Conservation (phyloP, 2,113 vertebrate genomes). For the Recurvirostra avosetta region DNA sequence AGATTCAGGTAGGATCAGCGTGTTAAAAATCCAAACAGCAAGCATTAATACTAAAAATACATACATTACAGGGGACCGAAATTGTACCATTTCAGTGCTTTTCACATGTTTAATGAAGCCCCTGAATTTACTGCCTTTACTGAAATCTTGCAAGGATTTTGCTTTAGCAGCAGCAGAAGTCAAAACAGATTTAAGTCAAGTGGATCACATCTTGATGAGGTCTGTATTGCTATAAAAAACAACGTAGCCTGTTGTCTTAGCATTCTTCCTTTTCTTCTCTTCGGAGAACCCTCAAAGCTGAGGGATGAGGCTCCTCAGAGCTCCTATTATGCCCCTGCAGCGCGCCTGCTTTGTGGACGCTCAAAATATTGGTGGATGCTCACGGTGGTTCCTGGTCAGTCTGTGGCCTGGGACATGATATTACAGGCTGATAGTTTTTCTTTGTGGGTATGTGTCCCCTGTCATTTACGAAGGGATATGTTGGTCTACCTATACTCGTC, state of each 20-base stretch:
- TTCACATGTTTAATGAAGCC: background rate
- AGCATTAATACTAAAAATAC: background rate
- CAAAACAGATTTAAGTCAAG: background rate
- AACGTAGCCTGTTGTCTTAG: background rate
- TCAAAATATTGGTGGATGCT: background rate
- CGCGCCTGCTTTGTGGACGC: background rate
- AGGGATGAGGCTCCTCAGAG: background rate
- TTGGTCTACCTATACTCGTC: background rate
- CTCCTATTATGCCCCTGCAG: background rate
- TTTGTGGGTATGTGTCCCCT: background rate
- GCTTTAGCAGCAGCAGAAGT: background rate
- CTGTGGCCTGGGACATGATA: background rate
- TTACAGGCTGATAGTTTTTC: background rate
- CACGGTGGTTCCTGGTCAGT: background rate
- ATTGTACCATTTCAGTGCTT: slow-evolving; percentile 1
- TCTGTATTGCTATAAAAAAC: background rate
- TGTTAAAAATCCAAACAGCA: background rate
- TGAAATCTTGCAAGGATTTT: background rate
- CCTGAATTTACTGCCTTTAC: background rate
- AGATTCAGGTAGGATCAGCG: background rate
- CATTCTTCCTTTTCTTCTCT: background rate
- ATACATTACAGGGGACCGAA: background rate
- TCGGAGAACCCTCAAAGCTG: background rate
- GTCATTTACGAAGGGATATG: accelerated
- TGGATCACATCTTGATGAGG: background rate